Evolutionary conservation across 2,113 vertebrate genomes (phyloP), one percentile per base, ranked within the genome.

Genomic region (Tetraodon nigroviridis): DNA sequence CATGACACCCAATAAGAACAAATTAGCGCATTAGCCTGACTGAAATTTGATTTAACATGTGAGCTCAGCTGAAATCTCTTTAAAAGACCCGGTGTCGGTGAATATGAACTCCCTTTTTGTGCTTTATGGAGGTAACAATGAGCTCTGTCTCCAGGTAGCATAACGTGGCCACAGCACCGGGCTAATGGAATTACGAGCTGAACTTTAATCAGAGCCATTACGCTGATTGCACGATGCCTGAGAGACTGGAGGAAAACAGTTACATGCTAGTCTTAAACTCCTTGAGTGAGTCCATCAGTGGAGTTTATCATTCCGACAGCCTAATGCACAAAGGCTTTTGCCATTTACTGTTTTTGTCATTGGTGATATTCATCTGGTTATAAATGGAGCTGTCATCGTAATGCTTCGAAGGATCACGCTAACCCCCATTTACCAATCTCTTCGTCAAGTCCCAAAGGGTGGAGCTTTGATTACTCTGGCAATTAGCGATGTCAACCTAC

Each of bases 401-500:
- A 83, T 67, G 75, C 68, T 66, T 69, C 78, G 84, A 84, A 79
- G 79, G 83, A 82, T 76, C 86, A 87, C 67, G 86, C 88, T 86
- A 86, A 83, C 87, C 86, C 80, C 85, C 87, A 94, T 91, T 92
- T 91, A 92, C 89, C 92, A 90, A 92, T 92, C 92, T 90, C 90
- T 92, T 85, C 89, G 88, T 93, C 91, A 92, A 92, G 90, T 92
- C 93, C 91, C 93, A 91, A 22, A 87, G 93, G 93, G 90, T 79
- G 88, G 87, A 93, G 92, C 91, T 94, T 93, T 94, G 95, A 98
- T 97, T 98, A 94, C 92, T 92, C 80, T 76, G 83, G 90, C 94
- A 98, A 98, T 98, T 98, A 98, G 94, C 92, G 88, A 92, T 92
- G 92, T 90, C 92, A 92, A 92, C 92, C 91, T 92, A 88, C 88